These are phyloP conservation scores for Numenius arquata DNA, from an alignment of 2,113 vertebrate genomes.

Conservation along the genomic window DNA sequence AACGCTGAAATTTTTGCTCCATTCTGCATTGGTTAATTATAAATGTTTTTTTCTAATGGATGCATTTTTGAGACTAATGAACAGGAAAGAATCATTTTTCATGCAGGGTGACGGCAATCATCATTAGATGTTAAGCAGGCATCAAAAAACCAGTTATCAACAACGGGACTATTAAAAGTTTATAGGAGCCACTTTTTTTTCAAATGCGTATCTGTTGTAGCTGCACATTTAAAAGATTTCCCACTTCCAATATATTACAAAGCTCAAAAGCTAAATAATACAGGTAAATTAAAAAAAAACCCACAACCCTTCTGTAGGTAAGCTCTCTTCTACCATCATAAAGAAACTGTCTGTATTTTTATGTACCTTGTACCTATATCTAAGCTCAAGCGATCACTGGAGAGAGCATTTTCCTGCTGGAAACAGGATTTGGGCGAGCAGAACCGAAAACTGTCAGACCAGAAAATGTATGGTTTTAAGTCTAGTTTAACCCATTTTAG, in stretches of 20 bases:
- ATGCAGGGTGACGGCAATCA: background rate
- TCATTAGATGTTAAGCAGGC: background rate
- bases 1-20: background rate
- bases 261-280: background rate
- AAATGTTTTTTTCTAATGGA: background rate
- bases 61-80: background rate
- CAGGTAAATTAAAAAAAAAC: background rate
- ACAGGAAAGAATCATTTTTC: background rate
- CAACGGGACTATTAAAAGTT: background rate
- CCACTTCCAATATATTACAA: background rate
- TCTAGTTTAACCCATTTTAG: background rate
- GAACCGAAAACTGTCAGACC: background rate
- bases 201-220: background rate
- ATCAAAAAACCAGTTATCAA: background rate
- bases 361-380: background rate
- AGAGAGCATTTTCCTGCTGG: background rate
- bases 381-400: background rate
- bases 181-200: background rate
- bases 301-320: background rate
- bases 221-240: background rate
- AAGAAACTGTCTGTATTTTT: background rate
- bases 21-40: background rate
- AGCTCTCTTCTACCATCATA: background rate
- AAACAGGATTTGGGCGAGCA: background rate
- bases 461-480: background rate